Base-by-base conservation (phyloP, 1,140 invertebrate genomes). In the Riptortus pedestris region DNA sequence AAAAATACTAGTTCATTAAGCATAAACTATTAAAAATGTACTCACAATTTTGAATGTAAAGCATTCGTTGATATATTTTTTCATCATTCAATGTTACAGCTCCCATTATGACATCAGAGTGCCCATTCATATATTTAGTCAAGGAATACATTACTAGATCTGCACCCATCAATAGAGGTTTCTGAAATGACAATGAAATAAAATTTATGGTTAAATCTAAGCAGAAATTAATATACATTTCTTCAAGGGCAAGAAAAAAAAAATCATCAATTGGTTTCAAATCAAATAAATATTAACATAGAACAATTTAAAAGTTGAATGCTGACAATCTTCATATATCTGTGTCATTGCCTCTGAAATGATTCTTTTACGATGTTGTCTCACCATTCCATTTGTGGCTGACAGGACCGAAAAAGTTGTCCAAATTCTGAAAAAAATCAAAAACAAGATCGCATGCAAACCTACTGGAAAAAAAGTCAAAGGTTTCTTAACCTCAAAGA, bases 41-140 rank as follows among this genome's bases (percentile, higher is more conserved):
- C 73, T 76, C 79, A 93, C 91, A 81, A 73, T 96, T 95, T 82
- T 98, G 95, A 60, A 94, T 75, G 75, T 90, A 97, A 67, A 83
- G 80, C 14, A 98, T 73, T 72, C 80, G 81, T 26, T 86, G 72
- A 68, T 83, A 81, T 0, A 96, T 69, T 52, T 84, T 83, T 60
- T 88, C 82, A 70, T 84, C 79, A 67, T 85, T 93, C 2, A 85
- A 82, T 27, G 88, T 80, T 7, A 87, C 80, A 9, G 89, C 86
- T 3, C 96, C 96, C 96, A 99, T 98, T 1, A 99, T 86, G 48
- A 97, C 88, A 79, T 99, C 96, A 1, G 91, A 88, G 75, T 99
- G 96, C 0, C 96, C 96, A 76, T 98, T 98, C 84, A 98, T 94
- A 72, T 98, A 99, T 76, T 99, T 99, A 0, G 95, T 97, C 27